These are phyloP conservation scores for Nymphalis io DNA, from an alignment of 1,140 invertebrate genomes.

Conservation along the genomic window DNA sequence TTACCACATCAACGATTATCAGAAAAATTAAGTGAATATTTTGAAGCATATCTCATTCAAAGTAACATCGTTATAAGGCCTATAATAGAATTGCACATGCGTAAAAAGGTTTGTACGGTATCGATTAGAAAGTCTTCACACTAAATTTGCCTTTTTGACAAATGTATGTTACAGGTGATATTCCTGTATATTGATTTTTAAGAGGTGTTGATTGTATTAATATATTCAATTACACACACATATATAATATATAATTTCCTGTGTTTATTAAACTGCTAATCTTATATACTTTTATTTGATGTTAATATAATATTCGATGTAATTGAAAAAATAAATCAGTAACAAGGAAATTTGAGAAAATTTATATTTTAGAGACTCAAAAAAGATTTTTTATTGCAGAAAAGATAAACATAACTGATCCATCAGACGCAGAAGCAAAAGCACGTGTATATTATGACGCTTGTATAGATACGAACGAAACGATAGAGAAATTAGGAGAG, in stretches of 20 bases:
- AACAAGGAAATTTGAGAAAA: too few relatives aligned
- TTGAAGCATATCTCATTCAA: conserved; percentile 34
- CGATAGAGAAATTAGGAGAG: conserved; percentile 86
- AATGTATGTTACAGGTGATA: not conserved
- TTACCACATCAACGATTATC: conserved; percentile 44
- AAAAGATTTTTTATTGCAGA: conserved; percentile 47
- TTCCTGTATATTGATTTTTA: not conserved
- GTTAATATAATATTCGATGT: too few relatives aligned
- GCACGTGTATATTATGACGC: conserved; percentile 95
- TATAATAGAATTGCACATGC: conserved; percentile 26
- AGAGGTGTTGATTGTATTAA: too few relatives aligned
- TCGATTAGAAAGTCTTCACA: conserved; percentile 19
- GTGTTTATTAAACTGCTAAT: too few relatives aligned
- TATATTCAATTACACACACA: too few relatives aligned
- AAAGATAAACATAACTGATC: conserved; percentile 58
- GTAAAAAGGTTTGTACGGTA: conserved; percentile 24
- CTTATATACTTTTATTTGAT: too few relatives aligned
- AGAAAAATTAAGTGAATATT: conserved; percentile 20
- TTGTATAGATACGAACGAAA: conserved; percentile 96
- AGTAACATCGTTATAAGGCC: not conserved
- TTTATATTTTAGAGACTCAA: too few relatives aligned
- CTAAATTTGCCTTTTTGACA: not conserved
- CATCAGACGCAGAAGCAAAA: conserved; percentile 89
- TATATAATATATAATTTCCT: too few relatives aligned
- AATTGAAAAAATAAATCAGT: too few relatives aligned